Evolutionary conservation across 1,140 invertebrate species (phyloP).

Genomic region (Aphaenogaster rudis): DNA sequence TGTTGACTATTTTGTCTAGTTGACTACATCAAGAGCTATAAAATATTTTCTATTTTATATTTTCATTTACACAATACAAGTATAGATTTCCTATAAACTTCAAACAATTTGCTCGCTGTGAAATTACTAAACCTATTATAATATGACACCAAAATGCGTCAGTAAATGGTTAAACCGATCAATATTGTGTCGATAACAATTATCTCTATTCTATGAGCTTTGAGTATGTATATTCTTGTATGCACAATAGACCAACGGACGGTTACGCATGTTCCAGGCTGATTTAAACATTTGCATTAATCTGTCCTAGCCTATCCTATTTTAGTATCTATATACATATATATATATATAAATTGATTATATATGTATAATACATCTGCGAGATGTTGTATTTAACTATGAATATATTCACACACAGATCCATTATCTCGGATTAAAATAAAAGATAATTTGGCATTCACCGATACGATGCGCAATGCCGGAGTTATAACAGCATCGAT

Average conservation of each 20-base stretch:
- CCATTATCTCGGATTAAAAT: constrained; percentile 27
- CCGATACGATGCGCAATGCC: too few relatives aligned
- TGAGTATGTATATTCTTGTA: constrained; percentile 6
- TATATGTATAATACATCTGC: not conserved
- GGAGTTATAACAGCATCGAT: not conserved
- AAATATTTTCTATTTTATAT: not conserved
- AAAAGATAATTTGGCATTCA: not conserved
- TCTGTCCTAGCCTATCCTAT: constrained; percentile 16
- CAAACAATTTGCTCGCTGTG: not conserved
- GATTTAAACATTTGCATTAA: constrained; percentile 30
- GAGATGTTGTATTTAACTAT: not conserved
- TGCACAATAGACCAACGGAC: constrained; percentile 18
- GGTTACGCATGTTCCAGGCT: not conserved
- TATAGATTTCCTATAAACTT: not conserved
- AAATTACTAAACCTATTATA: not conserved
- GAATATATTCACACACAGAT: not conserved
- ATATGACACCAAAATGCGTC: not conserved
- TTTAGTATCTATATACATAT: not conserved
- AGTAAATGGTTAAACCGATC: constrained; percentile 23
- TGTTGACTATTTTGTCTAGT: too few relatives aligned
- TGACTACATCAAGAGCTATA: not conserved
- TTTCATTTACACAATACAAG: not conserved
- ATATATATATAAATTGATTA: not conserved
- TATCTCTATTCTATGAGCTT: constrained; percentile 17
- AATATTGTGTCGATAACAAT: constrained; percentile 19